Conservation (phyloP, 1,140 invertebrate species). For the Spodoptera frugiperda region DNA sequence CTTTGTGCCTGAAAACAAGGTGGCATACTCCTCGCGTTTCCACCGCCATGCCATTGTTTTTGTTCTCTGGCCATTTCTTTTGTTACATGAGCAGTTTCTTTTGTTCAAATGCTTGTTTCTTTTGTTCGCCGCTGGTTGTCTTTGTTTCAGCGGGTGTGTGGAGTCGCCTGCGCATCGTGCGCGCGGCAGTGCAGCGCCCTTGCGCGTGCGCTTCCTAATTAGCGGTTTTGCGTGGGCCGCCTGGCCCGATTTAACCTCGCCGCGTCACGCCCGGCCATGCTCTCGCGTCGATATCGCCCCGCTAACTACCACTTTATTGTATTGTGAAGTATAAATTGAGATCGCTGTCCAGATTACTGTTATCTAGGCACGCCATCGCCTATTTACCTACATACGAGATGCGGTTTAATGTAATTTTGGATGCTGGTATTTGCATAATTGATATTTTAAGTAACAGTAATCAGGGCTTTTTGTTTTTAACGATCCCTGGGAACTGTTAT, state of each 20-base stretch:
- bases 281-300: slow-evolving; percentile 47
- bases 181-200: slow-evolving; percentile 66
- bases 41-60: slow-evolving; percentile 59
- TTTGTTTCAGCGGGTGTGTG: slow-evolving; percentile 57
- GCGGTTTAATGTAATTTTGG: slow-evolving; percentile 18
- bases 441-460: not conserved
- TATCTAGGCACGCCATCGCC: slow-evolving; percentile 32
- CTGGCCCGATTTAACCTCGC: slow-evolving; percentile 75
- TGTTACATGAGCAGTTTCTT: slow-evolving; percentile 60
- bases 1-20: slow-evolving; percentile 66
- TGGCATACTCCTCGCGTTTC: slow-evolving; percentile 57
- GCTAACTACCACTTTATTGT: slow-evolving; percentile 43
- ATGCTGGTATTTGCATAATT: slow-evolving; percentile 26
- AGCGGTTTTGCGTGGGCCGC: slow-evolving; percentile 70
- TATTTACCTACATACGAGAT: slow-evolving; percentile 17
- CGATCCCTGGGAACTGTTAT: not conserved
- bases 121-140: slow-evolving; percentile 58
- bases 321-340: slow-evolving; percentile 41
- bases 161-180: slow-evolving; percentile 56
- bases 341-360: slow-evolving; percentile 33
- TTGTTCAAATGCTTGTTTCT: slow-evolving; percentile 58
- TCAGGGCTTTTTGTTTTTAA: not conserved
- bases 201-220: slow-evolving; percentile 81
- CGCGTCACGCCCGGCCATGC: slow-evolving; percentile 63
- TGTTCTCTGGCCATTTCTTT: slow-evolving; percentile 62